Percentiles rank a stretch among this genome's conserved stretches.
These are phyloP conservation scores for Tetranychus cinnabarinus DNA, from an alignment of 1,140 invertebrate genomes.

Conservation along the genomic window DNA sequence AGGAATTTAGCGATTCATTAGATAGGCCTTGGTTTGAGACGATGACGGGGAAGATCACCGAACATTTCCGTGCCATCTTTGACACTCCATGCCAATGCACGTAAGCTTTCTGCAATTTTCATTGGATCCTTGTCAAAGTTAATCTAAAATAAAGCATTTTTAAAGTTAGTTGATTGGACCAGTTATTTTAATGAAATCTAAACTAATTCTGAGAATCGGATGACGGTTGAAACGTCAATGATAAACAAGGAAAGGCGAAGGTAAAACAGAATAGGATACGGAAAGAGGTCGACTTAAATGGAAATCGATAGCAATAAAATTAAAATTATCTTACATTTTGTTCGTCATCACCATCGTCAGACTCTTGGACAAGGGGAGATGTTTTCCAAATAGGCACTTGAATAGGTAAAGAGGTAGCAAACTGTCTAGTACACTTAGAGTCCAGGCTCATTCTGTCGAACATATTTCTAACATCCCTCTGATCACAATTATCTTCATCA, in stretches of 20 bases:
- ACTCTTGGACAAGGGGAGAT: neutral
- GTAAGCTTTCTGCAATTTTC: conserved; percentile 62
- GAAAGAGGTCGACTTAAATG: too few species aligned
- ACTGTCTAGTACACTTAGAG: neutral
- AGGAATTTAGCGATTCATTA: too few species aligned
- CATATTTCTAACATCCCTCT: neutral
- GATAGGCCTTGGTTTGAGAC: conserved; percentile 35
- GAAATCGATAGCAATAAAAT: too few species aligned
- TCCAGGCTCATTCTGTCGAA: neutral
- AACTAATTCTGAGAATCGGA: too few species aligned
- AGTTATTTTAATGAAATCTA: too few species aligned
- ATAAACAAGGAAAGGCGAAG: too few species aligned
- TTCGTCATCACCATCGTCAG: neutral
- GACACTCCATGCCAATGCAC: conserved; percentile 56
- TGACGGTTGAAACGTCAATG: too few species aligned
- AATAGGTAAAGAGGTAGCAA: neutral
- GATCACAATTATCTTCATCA: neutral
- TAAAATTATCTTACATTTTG: neutral
- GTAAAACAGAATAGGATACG: too few species aligned
- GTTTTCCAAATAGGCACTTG: neutral
- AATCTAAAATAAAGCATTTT: neutral
- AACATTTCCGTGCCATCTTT: conserved; percentile 51
- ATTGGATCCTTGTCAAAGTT: conserved; percentile 26
- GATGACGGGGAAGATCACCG: conserved; percentile 53
- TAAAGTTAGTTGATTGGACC: too few species aligned